Percentiles rank a stretch among this genome's conserved stretches.
Conservation (phyloP, 2,888 invertebrate genomes). For the Drosophila acutilabella region DNA sequence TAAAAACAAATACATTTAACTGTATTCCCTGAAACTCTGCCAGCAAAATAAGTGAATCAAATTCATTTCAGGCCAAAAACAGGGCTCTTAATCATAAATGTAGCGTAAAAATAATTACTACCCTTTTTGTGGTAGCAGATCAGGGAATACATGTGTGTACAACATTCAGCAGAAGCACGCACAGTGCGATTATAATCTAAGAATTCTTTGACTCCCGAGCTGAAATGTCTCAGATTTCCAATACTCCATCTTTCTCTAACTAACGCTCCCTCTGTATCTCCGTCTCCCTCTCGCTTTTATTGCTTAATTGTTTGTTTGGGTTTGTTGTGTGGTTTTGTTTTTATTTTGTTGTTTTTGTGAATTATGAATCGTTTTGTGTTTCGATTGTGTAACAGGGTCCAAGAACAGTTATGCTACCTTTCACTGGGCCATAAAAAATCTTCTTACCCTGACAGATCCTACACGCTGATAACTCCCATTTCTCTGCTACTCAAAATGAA, state of each 20-base stretch:
- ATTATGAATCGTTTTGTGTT: slow-evolving; percentile 69
- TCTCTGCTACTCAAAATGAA: slow-evolving; percentile 62
- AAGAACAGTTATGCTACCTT: slow-evolving; percentile 72
- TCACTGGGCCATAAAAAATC: slow-evolving; percentile 66
- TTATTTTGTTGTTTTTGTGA: slow-evolving; percentile 37
- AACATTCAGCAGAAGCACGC: slow-evolving; percentile 73
- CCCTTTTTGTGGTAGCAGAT: slow-evolving; percentile 35
- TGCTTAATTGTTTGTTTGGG: slow-evolving; percentile 77
- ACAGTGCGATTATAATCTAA: slow-evolving; percentile 60
- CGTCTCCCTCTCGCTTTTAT: slow-evolving; percentile 60
- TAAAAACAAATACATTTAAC: background rate
- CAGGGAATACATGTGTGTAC: slow-evolving; percentile 2
- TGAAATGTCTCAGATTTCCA: slow-evolving; percentile 62
- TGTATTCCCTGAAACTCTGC: background rate
- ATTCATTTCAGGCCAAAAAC: slow-evolving; percentile 19
- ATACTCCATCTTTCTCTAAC: slow-evolving; percentile 28
- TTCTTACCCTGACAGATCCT: slow-evolving; percentile 58
- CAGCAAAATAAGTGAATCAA: slow-evolving; percentile 10
- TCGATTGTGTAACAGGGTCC: slow-evolving; percentile 75
- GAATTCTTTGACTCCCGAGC: slow-evolving; percentile 61
- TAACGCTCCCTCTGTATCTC: background rate
- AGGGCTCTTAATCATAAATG: slow-evolving; percentile 38
- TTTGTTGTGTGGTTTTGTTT: slow-evolving; percentile 49
- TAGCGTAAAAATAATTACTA: slow-evolving; percentile 37
- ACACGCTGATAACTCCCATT: slow-evolving; percentile 67